Conservation (phyloP, 2,888 invertebrate species). For the Ischnura elegans region DNA sequence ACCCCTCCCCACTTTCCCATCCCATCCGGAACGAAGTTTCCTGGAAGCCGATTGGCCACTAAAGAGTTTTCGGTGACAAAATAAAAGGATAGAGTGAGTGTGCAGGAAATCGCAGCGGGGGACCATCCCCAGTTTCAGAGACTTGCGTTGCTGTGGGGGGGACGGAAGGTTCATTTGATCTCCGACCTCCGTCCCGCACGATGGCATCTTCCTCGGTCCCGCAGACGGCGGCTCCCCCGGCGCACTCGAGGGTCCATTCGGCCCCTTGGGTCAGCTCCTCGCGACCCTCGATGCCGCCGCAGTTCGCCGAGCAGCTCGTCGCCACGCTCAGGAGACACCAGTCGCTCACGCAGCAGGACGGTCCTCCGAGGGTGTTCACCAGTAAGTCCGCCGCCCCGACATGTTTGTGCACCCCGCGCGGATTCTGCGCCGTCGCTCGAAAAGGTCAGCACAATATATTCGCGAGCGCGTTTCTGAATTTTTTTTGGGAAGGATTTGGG, state of each 20-base stretch:
- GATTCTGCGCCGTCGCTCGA: background rate
- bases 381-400: conserved; percentile 32
- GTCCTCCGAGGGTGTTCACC: conserved; percentile 13
- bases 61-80: background rate
- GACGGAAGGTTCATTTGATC: conserved; percentile 17
- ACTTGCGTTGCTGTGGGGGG: background rate
- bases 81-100: background rate
- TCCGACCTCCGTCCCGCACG: background rate
- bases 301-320: conserved; percentile 46
- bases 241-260: conserved; percentile 15
- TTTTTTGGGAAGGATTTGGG: no score
- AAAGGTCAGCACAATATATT: background rate
- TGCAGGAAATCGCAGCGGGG: conserved; percentile 63
- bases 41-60: background rate
- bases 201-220: conserved; percentile 56
- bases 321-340: conserved; percentile 60
- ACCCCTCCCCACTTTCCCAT: background rate
- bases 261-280: background rate
- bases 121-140: background rate
- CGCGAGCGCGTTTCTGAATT: no score
- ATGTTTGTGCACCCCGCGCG: background rate
- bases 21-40: background rate
- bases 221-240: background rate
- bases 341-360: conserved; percentile 33
- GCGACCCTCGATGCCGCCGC: conserved; percentile 42